Base-by-base conservation (phyloP, 2,113 vertebrate genomes). In the Cathartes aura region DNA sequence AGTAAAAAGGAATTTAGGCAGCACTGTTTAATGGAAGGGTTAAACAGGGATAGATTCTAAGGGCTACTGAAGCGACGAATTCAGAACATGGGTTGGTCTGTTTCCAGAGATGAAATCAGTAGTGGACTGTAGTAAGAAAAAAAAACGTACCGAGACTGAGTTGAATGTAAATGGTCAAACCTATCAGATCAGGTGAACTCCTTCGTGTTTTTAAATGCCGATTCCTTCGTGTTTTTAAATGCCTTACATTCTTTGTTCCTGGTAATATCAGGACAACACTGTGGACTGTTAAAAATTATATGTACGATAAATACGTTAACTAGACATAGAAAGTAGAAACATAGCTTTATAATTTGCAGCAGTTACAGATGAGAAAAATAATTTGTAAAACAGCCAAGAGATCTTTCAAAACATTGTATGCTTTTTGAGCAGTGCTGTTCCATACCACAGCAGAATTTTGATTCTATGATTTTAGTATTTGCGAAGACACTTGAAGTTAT, bases 381-480 rank as follows among this genome's bases (percentile, higher is more conserved):
- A 72, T 79, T 52, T 21, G 17, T 91, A 67, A 91, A 80, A 42
- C 24, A 75, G 48, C 20, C 5, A 74, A 87, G 66, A 82, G 27
- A 68, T 64, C 76, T 96, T 91, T 84, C 76, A 93, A 91, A 93
- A 68, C 9, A 7, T 15, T 56, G 20, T 53, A 7, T 64, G 30
- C 15, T 63, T 95, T 90, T 91, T 68, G 30, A 93, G 75, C 42
- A 45, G 42, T 36, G 59, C 48, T 76, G 24, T 83, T 92, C 32
- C 40, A 15, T 85, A 73, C 34, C 48, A 80, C 48, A 55, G 38
- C 29, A 92, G 40, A 91, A 87, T 87, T 91, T 87, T 88, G 56
- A 73, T 73, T 96, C 50, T 92, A 9, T 66, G 48, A 45, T 88
- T 96, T 96, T 76, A 82, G 58, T 95, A 80, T 85, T 87, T 95